phyloP scores from a whole-genome alignment of 2,797 vertebrate genomes.

The Propithecus perrieri region DNA sequence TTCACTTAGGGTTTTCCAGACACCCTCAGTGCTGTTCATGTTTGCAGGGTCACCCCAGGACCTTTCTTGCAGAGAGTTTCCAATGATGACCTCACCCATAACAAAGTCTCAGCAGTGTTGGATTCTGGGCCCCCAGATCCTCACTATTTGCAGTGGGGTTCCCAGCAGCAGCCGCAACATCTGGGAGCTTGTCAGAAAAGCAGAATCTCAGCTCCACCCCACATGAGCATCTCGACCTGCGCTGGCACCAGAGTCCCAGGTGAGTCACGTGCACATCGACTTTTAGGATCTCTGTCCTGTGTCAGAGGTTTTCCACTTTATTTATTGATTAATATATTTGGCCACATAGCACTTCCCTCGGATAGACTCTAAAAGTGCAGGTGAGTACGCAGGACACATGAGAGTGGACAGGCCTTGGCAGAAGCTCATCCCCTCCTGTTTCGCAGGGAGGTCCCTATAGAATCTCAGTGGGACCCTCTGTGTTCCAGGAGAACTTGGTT shows the following conservation, averaged over 20 bases:
- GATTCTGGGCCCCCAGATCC: too few species aligned
- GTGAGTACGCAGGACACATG: not conserved
- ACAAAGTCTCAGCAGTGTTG: not conserved
- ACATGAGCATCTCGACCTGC: not conserved
- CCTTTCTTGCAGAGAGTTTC: not conserved
- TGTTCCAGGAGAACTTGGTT: not conserved
- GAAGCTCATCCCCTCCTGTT: not conserved
- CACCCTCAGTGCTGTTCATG: not conserved
- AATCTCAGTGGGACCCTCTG: not conserved
- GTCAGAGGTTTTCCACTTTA: not conserved
- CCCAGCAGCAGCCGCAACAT: not conserved
- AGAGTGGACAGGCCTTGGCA: not conserved
- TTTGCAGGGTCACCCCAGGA: not conserved
- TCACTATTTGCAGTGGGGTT: not conserved
- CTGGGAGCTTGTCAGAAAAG: not conserved
- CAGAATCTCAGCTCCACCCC: not conserved
- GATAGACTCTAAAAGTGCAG: not conserved
- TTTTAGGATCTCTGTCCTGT: not conserved
- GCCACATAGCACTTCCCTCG: not conserved
- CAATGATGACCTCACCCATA: not conserved
- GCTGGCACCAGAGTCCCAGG: not conserved
- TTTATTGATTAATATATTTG: not conserved
- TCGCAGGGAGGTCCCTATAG: accelerated
- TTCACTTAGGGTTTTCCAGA: not conserved
- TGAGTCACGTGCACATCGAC: accelerated